Evolutionary conservation across 2,113 vertebrate genomes (phyloP).

Genomic region (Chaetodon trifascialis): DNA sequence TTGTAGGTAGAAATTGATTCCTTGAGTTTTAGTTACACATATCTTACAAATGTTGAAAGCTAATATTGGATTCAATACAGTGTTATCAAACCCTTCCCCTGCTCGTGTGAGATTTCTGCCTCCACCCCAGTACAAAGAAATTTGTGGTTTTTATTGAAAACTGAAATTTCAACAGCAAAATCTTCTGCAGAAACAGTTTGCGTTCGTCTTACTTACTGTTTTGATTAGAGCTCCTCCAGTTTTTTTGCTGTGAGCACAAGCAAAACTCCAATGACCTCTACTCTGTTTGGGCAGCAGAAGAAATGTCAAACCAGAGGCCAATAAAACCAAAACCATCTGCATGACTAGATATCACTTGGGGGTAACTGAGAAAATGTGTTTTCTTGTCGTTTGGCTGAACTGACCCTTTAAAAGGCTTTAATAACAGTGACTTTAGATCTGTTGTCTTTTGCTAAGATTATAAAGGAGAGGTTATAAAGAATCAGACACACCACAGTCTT

Average conservation of each 20-base stretch:
- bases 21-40: not conserved
- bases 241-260: not conserved
- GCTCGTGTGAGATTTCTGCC: not conserved
- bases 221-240: not conserved
- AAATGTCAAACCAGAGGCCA: constrained; percentile 22
- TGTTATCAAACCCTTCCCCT: not conserved
- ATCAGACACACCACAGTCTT: not conserved
- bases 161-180: too few species aligned
- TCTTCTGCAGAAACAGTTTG: constrained; percentile 2
- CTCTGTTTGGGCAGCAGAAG: constrained; percentile 13
- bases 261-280: not conserved
- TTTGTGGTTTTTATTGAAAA: not conserved
- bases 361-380: constrained; percentile 3
- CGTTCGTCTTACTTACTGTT: constrained; percentile 7
- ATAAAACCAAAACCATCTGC: constrained; percentile 32
- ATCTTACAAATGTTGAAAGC: too few species aligned
- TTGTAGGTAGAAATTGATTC: not conserved
- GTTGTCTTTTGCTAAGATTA: constrained; percentile 16
- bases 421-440: not conserved
- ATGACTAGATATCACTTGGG: not conserved
- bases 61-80: not conserved
- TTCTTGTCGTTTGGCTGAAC: constrained; percentile 16
- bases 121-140: not conserved
- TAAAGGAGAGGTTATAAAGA: not conserved
- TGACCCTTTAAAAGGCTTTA: constrained; percentile 14